Evolutionary conservation across 2,888 invertebrate genomes (phyloP).

Genomic region (Sialis lutaria): DNA sequence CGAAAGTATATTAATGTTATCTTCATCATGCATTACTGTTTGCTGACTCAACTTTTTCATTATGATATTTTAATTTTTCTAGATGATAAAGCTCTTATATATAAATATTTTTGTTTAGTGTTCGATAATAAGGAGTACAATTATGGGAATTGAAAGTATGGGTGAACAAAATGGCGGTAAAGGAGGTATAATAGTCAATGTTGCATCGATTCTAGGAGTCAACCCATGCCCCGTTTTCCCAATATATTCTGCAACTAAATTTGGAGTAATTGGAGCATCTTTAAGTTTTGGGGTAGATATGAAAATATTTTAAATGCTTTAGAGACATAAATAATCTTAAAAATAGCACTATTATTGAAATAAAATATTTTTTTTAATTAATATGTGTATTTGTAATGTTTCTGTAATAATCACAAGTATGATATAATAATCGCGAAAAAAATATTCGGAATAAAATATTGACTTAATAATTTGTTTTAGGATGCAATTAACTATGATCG

Average conservation of each 20-base stretch:
- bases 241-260: background rate
- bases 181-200: background rate
- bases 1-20: too few species aligned
- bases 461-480: background rate
- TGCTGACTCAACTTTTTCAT: too few species aligned
- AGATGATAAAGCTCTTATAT: too few species aligned
- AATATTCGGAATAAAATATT: background rate
- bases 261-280: background rate
- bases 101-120: background rate
- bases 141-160: background rate
- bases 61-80: too few species aligned
- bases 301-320: too few species aligned
- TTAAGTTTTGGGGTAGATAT: background rate
- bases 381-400: too few species aligned
- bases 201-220: background rate
- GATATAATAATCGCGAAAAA: background rate
- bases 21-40: too few species aligned
- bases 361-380: background rate
- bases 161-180: background rate
- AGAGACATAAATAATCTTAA: too few species aligned
- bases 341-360: too few species aligned
- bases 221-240: background rate
- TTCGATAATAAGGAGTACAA: background rate
- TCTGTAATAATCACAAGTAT: too few species aligned
- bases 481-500: slow-evolving; percentile 21